Percentiles rank a stretch among this genome's conserved stretches.
Conservation (phyloP, 92 coral and sea anemone genomes). For the Paramuricea clavata region DNA sequence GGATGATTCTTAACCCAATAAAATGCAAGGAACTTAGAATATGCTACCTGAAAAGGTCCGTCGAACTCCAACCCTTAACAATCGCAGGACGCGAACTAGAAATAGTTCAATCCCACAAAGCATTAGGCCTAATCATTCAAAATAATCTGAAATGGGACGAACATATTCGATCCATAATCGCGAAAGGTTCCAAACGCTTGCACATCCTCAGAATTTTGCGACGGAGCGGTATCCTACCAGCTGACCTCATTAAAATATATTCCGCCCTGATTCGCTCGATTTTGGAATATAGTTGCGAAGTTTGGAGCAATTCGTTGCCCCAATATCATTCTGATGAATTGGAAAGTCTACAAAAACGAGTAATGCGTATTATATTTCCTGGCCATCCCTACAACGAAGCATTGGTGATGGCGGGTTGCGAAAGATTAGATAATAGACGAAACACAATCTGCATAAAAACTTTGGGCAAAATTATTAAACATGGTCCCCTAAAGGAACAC, state of each 20-base stretch:
- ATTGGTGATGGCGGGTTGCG: no score
- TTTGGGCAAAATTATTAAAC: neutral
- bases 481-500: slow-evolving; percentile 1
- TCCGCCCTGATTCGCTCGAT: slow-evolving; percentile 13
- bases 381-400: neutral
- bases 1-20: slow-evolving; percentile 61
- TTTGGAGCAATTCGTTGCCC: neutral
- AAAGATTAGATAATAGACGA: neutral
- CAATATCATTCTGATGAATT: neutral
- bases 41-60: slow-evolving; percentile 47
- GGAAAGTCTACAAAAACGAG: slow-evolving; percentile 11
- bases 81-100: neutral
- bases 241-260: slow-evolving; percentile 16
- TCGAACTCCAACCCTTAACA: neutral
- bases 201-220: slow-evolving; percentile 30
- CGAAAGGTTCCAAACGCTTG: slow-evolving; percentile 28
- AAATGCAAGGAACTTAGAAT: slow-evolving; percentile 59
- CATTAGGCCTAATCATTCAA: no score
- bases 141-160: neutral
- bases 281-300: slow-evolving; percentile 18
- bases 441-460: slow-evolving; percentile 8
- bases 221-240: neutral
- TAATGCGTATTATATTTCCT: slow-evolving; percentile 2
- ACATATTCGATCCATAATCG: neutral
- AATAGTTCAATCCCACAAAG: no score